Evolutionary conservation across 2,888 invertebrate genomes (phyloP).

Genomic region (Hemaris fuciformis): DNA sequence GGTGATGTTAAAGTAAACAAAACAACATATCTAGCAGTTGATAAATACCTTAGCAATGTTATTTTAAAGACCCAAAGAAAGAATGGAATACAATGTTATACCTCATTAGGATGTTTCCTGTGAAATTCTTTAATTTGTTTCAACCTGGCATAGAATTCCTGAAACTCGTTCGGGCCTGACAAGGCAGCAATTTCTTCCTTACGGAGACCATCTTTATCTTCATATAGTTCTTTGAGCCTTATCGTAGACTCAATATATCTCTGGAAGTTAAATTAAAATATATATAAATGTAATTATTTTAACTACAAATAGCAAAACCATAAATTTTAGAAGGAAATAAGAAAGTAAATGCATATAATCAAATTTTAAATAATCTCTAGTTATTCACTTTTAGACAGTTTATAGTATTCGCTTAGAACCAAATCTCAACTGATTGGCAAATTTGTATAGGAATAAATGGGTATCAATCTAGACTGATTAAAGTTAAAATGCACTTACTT

Average conservation of each 20-base stretch:
- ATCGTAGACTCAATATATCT: slow-evolving; percentile 88
- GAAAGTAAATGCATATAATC: neutral
- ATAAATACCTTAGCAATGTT: no score
- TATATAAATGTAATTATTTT: no score
- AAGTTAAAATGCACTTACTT: slow-evolving; percentile 83
- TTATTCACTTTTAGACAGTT: no score
- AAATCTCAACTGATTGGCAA: no score
- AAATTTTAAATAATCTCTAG: no score
- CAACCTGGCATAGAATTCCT: slow-evolving; percentile 96
- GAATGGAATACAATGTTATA: slow-evolving; percentile 42
- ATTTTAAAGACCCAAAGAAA: no score
- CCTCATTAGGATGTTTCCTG: slow-evolving; percentile 96
- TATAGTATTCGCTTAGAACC: no score
- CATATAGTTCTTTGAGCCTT: slow-evolving; percentile 94
- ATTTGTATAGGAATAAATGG: no score
- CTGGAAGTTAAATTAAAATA: slow-evolving; percentile 55
- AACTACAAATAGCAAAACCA: no score
- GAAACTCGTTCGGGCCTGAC: slow-evolving; percentile 99
- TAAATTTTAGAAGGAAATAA: no score
- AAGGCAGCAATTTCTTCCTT: slow-evolving; percentile 97
- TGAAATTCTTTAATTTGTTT: slow-evolving; percentile 98
- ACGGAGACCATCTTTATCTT: slow-evolving; percentile 96
- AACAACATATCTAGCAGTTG: no score
- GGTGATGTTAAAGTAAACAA: no score
- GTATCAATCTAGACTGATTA: neutral